Conservation (phyloP, 2,888 invertebrate species). For the Aproaerema taeniolella region DNA sequence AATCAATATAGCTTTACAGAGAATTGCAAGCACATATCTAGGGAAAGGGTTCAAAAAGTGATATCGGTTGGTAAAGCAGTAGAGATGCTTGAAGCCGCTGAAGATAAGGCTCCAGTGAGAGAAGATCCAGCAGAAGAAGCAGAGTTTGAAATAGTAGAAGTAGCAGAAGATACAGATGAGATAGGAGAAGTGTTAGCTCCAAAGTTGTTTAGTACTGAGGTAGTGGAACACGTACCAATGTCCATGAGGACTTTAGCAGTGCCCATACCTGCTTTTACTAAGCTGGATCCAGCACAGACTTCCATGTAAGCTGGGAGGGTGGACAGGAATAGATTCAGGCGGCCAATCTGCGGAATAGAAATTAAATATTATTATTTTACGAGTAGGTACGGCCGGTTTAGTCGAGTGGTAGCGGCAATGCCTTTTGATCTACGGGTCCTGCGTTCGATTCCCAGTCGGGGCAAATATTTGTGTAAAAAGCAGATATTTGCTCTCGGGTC, state of each 20-base stretch:
- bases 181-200: too few species aligned
- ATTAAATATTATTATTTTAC: not conserved
- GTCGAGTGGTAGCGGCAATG: too few species aligned
- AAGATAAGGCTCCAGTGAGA: not conserved
- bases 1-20: too few species aligned
- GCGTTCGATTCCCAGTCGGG: too few species aligned
- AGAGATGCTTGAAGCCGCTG: not conserved
- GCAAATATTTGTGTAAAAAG: too few species aligned
- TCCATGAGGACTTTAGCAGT: constrained; percentile 52
- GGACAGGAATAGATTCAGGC: constrained; percentile 48
- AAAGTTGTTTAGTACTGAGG: constrained; percentile 37
- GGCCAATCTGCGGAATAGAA: constrained; percentile 40
- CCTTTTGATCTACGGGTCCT: too few species aligned
- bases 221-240: constrained; percentile 50
- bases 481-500: too few species aligned
- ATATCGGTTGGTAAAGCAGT: not conserved
- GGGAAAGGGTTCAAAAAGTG: not conserved
- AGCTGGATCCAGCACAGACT: constrained; percentile 48
- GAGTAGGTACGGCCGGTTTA: too few species aligned
- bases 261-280: constrained; percentile 47
- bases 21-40: not conserved
- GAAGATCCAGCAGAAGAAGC: not conserved
- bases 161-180: not conserved
- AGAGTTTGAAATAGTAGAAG: not conserved
- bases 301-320: constrained; percentile 52